These are phyloP conservation scores for Dysdera silvatica DNA, from an alignment of 1,140 invertebrate species.

Conservation along the genomic window DNA sequence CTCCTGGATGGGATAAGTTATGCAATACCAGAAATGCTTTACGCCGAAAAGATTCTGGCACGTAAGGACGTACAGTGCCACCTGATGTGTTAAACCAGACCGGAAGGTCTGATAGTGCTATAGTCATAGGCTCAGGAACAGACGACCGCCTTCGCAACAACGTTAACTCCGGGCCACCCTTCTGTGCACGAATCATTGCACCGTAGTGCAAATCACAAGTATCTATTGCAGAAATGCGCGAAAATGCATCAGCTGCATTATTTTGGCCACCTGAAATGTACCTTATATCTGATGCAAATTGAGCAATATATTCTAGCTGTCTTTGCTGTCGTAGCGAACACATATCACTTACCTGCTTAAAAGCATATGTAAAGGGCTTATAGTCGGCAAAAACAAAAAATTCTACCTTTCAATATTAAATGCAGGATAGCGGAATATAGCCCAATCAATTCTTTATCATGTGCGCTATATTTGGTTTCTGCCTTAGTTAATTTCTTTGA, in stretches of 20 bases:
- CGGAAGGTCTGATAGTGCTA: not conserved
- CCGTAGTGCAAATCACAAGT: not conserved
- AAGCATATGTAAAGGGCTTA: slow-evolving; percentile 35
- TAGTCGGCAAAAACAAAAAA: slow-evolving; percentile 38
- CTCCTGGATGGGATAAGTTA: slow-evolving; percentile 18
- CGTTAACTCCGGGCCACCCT: not conserved
- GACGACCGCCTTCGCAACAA: not conserved
- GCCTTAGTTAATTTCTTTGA: slow-evolving; percentile 19
- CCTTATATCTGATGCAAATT: slow-evolving; percentile 41
- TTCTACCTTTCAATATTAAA: slow-evolving; percentile 37
- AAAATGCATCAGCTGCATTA: slow-evolving; percentile 20
- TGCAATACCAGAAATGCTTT: slow-evolving; percentile 10
- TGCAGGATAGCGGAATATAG: slow-evolving; percentile 33
- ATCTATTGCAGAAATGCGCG: not conserved
- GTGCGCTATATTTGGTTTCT: slow-evolving; percentile 28
- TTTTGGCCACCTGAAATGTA: slow-evolving; percentile 42
- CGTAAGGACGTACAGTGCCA: slow-evolving; percentile 5
- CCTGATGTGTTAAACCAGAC: slow-evolving; percentile 9
- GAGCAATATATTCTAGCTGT: slow-evolving; percentile 42
- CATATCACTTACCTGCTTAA: slow-evolving; percentile 23
- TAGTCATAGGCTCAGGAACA: not conserved
- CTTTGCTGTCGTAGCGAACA: slow-evolving; percentile 31
- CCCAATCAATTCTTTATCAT: slow-evolving; percentile 36
- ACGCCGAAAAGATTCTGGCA: not conserved
- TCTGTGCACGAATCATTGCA: slow-evolving; percentile 7